Evolutionary conservation across 2,113 vertebrate species (phyloP).

Genomic region (Connochaetes taurinus): DNA sequence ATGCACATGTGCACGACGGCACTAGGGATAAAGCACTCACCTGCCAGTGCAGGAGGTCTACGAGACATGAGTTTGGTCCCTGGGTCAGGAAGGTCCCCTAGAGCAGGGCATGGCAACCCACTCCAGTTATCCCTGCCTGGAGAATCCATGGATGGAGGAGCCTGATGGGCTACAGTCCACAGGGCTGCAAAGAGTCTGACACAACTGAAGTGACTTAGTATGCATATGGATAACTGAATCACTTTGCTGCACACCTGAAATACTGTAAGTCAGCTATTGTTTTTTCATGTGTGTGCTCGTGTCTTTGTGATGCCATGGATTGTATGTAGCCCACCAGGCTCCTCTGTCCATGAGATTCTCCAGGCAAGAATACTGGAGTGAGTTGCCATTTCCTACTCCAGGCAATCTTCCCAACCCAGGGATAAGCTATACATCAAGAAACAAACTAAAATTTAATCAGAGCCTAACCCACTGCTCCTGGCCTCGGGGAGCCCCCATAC

Average conservation of each 20-base stretch:
- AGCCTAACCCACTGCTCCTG: accelerated
- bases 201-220: background rate
- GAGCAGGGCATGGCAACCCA: background rate
- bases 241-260: background rate
- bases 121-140: background rate
- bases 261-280: background rate
- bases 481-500: background rate
- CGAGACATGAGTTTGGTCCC: background rate
- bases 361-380: background rate
- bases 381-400: background rate
- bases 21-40: background rate
- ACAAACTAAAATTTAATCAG: background rate
- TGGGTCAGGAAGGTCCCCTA: background rate
- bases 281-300: background rate
- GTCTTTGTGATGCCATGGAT: background rate
- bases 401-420: background rate
- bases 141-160: background rate
- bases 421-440: accelerated
- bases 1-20: background rate
- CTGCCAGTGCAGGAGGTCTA: background rate
- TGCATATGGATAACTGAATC: background rate
- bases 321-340: background rate
- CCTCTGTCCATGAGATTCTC: background rate
- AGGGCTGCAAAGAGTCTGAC: background rate
- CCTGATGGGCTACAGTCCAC: background rate